These are phyloP conservation scores for Teinopalpus imperialis DNA, from an alignment of 2,888 invertebrate genomes.

Conservation along the genomic window DNA sequence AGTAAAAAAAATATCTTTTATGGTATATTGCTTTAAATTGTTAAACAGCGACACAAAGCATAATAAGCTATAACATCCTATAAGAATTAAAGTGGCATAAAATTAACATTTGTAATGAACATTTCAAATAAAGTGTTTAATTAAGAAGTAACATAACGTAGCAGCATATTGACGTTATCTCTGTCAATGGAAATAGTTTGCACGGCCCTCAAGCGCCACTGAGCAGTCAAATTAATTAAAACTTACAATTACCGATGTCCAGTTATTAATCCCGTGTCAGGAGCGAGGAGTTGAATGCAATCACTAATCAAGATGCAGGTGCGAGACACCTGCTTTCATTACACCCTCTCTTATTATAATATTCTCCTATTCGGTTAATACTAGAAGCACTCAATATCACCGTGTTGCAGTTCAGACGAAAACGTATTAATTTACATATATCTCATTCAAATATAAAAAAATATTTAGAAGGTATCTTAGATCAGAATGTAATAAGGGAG, in stretches of 20 bases:
- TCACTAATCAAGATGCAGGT: slow-evolving; percentile 77
- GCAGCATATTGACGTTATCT: slow-evolving; percentile 17
- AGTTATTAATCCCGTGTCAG: slow-evolving; percentile 63
- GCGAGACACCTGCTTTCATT: slow-evolving; percentile 56
- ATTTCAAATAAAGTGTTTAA: slow-evolving; percentile 13
- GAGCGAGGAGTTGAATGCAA: slow-evolving; percentile 61
- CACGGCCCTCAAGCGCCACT: slow-evolving; percentile 11
- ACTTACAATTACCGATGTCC: slow-evolving; percentile 58
- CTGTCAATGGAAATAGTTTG: slow-evolving; percentile 1
- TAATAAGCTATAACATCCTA: not conserved
- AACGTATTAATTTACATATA: too few species aligned
- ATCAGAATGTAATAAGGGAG: too few species aligned
- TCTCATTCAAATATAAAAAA: too few species aligned
- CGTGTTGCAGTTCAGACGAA: too few species aligned
- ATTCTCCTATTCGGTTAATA: slow-evolving; percentile 47
- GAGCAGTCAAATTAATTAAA: slow-evolving; percentile 67
- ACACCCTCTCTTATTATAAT: slow-evolving; percentile 33
- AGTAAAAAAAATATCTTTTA: too few species aligned
- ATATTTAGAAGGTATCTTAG: too few species aligned
- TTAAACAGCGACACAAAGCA: too few species aligned
- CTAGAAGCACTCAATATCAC: not conserved
- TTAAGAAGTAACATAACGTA: slow-evolving; percentile 19
- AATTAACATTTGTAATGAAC: slow-evolving; percentile 4
- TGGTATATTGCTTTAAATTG: too few species aligned
- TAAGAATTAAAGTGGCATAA: slow-evolving; percentile 1